Base-by-base conservation (phyloP, 2,797 vertebrate genomes). In the Rhadinocentrus ornatus region DNA sequence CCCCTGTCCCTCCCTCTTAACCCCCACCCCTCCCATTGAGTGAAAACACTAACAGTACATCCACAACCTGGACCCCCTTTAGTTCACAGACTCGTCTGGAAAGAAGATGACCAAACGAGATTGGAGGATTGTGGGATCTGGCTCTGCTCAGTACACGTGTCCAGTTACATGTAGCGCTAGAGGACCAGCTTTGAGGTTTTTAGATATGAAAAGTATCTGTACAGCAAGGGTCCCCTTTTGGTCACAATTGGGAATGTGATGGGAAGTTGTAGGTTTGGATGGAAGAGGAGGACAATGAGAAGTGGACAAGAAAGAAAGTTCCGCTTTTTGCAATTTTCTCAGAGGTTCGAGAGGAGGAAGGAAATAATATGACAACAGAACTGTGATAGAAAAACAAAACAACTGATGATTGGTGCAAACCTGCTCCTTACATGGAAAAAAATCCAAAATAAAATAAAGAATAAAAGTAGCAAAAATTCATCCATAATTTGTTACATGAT, bases 41-140 rank as follows among this genome's bases (percentile, higher is more conserved):
- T 89, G 89, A 91, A 90, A 91, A 92, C 89, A 89, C 86, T 83
- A 92, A 91, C 87, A 92, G 84, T 91, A 92, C 90, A 91, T 91
- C 91, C 89, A 91, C 87, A 82, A 82, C 75, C 80, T 72, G 80
- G 87, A 86, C 59, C 87, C 88, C 81, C 78, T 86, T 78, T 62
- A 88, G 87, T 92, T 92, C 89, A 88, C 77, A 77, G 83, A 78
- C 77, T 85, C 66, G 62, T 77, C 72, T 84, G 88, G 90, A 86
- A 58, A 70, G 54, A 54, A 66, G 24, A 48, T 61, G 78, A 84
- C 80, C 85, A 74, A 71, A 88, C 55, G 20, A 84, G 81, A 73
- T 79, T 61, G 61, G 79, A 88, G 83, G 84, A 73, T 78, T 69
- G 86, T 72, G 83, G 86, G 82, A 85, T 88, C 81, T 80, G 81